Percentiles rank a stretch among this genome's conserved stretches.
Evolutionary conservation across 2,797 vertebrate genomes (phyloP).

Genomic region (Luscinia luscinia): DNA sequence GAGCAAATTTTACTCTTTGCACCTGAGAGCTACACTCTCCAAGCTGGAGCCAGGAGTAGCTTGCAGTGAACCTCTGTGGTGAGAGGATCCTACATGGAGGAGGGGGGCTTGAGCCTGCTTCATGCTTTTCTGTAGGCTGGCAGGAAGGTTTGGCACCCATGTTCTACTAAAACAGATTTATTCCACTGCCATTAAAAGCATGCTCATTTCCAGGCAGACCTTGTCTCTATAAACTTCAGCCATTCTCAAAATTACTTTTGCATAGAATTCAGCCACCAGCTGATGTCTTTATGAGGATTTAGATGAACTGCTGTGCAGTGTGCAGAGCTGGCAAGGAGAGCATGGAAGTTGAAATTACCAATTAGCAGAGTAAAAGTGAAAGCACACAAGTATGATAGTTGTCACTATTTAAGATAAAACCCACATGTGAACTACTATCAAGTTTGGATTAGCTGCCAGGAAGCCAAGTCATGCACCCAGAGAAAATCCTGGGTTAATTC

Average conservation of each 20-base stretch:
- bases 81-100: accelerated
- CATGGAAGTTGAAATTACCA: not conserved
- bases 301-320: not conserved
- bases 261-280: not conserved
- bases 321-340: not conserved
- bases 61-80: accelerated
- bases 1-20: not conserved
- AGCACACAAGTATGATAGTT: not conserved
- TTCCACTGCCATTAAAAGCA: not conserved
- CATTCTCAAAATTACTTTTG: not conserved
- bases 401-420: not conserved
- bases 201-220: accelerated
- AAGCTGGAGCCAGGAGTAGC: not conserved
- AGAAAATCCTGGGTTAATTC: not conserved
- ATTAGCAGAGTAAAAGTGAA: not conserved
- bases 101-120: accelerated
- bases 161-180: not conserved
- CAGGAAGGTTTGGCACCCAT: not conserved
- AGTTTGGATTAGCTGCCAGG: not conserved
- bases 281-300: not conserved
- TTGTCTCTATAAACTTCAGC: not conserved
- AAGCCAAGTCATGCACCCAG: not conserved
- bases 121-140: not conserved
- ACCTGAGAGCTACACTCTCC: not conserved
- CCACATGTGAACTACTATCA: accelerated